Percentiles rank a stretch among this genome's conserved stretches.
Evolutionary conservation across 1,140 invertebrate genomes (phyloP).

Genomic region (Ceratina japonica): DNA sequence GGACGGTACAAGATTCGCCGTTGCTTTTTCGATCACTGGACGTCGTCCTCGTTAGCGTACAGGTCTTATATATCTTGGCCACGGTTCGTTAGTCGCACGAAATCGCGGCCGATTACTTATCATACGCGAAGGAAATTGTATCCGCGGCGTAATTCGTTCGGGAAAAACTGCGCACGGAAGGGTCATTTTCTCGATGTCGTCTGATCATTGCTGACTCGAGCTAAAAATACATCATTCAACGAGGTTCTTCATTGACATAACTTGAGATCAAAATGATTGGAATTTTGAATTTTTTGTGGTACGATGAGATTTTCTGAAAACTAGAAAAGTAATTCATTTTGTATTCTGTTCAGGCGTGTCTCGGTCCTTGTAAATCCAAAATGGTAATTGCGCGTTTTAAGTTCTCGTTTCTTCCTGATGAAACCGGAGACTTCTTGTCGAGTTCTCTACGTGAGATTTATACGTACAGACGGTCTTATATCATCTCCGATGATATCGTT

Average conservation of each 20-base stretch:
- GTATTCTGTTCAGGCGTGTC: conserved; percentile 13
- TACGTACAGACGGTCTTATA: conserved; percentile 19
- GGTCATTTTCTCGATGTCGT: conserved; percentile 14
- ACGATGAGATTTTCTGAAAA: conserved; percentile 14
- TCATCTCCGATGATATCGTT: conserved; percentile 23
- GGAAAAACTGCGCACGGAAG: conserved; percentile 33
- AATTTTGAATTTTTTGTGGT: not conserved
- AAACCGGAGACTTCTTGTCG: conserved; percentile 40
- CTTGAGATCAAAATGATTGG: too few species aligned
- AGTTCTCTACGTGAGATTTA: conserved; percentile 33
- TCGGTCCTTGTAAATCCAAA: conserved; percentile 13
- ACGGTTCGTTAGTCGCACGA: conserved; percentile 64
- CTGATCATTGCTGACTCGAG: not conserved
- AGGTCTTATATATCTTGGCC: conserved; percentile 48
- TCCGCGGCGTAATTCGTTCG: conserved; percentile 42
- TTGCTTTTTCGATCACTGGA: conserved; percentile 42
- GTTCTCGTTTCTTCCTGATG: conserved; percentile 28
- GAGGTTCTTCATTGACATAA: too few species aligned
- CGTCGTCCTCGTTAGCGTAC: conserved; percentile 40
- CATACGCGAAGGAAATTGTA: conserved; percentile 22
- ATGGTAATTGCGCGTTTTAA: conserved; percentile 15
- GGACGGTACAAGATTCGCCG: conserved; percentile 7
- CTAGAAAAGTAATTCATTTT: conserved; percentile 14
- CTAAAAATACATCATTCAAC: too few species aligned
- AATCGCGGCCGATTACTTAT: conserved; percentile 36